Base-by-base conservation (phyloP, 2,888 invertebrate genomes). In the Glyphotaelius pellucidus region DNA sequence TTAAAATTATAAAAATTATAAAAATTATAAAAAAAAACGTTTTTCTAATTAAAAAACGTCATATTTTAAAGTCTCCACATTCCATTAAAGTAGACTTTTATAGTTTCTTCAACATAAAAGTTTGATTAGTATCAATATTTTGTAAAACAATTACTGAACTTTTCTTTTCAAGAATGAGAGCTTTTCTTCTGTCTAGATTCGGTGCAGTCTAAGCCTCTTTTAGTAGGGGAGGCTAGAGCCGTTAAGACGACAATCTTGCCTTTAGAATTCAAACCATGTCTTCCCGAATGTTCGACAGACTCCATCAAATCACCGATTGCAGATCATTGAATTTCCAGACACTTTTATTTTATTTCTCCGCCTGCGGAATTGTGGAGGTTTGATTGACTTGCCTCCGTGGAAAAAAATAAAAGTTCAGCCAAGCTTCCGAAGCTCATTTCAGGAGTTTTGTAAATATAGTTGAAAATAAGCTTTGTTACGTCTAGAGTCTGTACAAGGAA, bases 261-360 rank as follows among this genome's bases (percentile, higher is more conserved):
- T 88, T 90, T 91, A 92, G 88, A 87, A 92, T 92, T 92, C 92
- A 47, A 84, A 81, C 42, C 92, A 86, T 90, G 92, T 92, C 90
- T 86, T 83, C 38, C 92, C 80, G 81, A 67, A 90, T 79, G 80
- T 87, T 87, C 86, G 35, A 80, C 67, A 80, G 90, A 90, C 90
- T 87, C 80, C 47, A 92, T 92, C 90, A 92, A 92, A 92, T 87
- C 90, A 67, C 86, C 90, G 80, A 90, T 92, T 90, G 89, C 90
- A 92, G 92, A 85, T 83, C 90, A 90, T 90, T 90, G 92, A 88
- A 92, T 84, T 67, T 90, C 52, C 81, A 80, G 84, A 84, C 90
- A 80, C 32, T 87, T 47, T 90, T 90, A 84, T 92, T 88, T 89
- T 89, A 90, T n/a, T 80, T 67, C 35, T 67, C 67, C 67, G 67